Conservation (phyloP, 2,113 vertebrate species). For the Gnathonemus longibarbis region DNA sequence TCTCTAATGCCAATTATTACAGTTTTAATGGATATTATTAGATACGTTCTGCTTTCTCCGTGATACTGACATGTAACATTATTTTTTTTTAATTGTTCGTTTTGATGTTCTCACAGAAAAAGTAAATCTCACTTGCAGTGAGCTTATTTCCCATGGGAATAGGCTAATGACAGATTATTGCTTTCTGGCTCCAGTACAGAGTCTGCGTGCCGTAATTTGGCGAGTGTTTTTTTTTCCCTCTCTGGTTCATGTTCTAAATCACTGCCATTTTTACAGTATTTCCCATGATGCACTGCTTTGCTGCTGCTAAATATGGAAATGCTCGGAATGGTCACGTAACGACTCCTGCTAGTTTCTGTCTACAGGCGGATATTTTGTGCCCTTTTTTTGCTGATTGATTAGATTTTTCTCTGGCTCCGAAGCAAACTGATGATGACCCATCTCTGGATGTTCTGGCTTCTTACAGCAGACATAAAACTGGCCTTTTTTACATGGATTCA, state of each 20-base stretch:
- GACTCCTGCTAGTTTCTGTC: background rate
- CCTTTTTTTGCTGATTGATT: slow-evolving; percentile 20
- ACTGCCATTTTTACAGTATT: slow-evolving; percentile 8
- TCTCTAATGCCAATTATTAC: background rate
- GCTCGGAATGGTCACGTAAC: background rate
- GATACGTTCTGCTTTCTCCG: background rate
- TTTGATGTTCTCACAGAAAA: slow-evolving; percentile 17
- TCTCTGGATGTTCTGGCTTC: background rate
- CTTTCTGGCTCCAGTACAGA: background rate
- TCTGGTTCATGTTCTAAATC: slow-evolving; percentile 23
- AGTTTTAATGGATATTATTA: background rate
- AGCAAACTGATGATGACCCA: background rate
- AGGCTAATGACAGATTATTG: background rate
- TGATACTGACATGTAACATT: background rate
- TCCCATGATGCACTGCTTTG: slow-evolving; percentile 13
- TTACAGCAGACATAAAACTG: background rate
- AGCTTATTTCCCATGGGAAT: background rate
- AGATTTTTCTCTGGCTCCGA: background rate
- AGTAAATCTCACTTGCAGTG: background rate
- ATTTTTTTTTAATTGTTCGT: slow-evolving; percentile 1
- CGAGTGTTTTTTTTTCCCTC: slow-evolving; percentile 49
- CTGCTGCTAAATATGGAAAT: background rate
- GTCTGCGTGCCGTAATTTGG: slow-evolving; percentile 49
- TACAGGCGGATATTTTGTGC: slow-evolving; percentile 15
- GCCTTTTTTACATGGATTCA: background rate